phyloP scores from a whole-genome alignment of 2,113 vertebrate species.

The Murina feae region DNA sequence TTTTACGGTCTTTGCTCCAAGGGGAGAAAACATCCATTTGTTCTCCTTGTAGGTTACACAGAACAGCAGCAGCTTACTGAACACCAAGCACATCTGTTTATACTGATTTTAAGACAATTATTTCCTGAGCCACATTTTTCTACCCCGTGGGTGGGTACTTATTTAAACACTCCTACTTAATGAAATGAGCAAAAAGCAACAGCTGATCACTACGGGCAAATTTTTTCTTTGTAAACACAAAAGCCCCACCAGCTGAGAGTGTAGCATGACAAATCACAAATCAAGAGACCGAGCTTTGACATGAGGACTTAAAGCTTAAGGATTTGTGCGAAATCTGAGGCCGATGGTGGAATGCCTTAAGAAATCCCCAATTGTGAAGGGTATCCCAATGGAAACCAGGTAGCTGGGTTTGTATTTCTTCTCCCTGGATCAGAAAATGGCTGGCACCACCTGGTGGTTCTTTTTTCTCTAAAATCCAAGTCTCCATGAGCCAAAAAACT shows the following conservation, averaged over 20 bases:
- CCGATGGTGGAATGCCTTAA: conserved; percentile 73
- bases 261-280: conserved; percentile 50
- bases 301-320: conserved; percentile 66
- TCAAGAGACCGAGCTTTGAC: conserved; percentile 46
- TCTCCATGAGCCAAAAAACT: background rate
- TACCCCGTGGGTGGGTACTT: background rate
- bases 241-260: conserved; percentile 19
- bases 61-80: background rate
- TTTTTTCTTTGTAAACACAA: conserved; percentile 35
- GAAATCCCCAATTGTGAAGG: conserved; percentile 48
- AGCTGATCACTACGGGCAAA: background rate
- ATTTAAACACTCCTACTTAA: background rate
- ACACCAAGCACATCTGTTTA: background rate
- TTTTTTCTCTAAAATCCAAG: background rate
- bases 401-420: background rate
- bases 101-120: conserved; percentile 45
- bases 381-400: background rate
- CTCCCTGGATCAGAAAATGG: conserved; percentile 38
- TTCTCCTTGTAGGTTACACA: background rate
- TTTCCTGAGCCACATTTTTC: conserved; percentile 26
- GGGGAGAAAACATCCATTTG: background rate
- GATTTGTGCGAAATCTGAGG: conserved; percentile 69
- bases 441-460: conserved; percentile 64
- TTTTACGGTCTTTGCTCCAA: background rate
- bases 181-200: background rate